Conservation (phyloP, 2,113 vertebrate genomes). For the Lanius collurio region DNA sequence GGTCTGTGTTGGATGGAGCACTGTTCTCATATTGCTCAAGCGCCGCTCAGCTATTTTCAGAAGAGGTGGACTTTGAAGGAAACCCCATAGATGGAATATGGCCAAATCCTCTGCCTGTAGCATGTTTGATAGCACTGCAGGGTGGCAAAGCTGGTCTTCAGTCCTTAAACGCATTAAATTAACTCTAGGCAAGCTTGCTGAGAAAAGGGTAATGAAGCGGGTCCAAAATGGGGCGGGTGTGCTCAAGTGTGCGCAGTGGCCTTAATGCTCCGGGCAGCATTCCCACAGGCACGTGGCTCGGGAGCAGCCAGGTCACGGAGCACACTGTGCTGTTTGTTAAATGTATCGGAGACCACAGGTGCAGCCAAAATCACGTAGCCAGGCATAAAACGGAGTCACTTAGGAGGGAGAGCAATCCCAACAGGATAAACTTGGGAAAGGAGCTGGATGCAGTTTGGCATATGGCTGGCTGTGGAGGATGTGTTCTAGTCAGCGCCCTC, state of each 20-base stretch:
- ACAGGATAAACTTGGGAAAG: neutral
- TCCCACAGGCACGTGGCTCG: neutral
- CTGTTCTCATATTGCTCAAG: neutral
- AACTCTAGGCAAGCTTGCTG: neutral
- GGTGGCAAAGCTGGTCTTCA: neutral
- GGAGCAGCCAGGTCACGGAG: neutral
- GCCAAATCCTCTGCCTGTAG: neutral
- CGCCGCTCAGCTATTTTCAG: neutral
- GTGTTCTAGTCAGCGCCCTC: neutral
- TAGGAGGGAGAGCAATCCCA: neutral
- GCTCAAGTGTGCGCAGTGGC: neutral
- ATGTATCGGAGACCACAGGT: neutral
- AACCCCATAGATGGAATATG: neutral
- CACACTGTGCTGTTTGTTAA: neutral
- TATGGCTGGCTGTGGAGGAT: neutral
- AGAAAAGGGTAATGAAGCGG: neutral
- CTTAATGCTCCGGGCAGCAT: neutral
- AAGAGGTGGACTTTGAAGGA: neutral
- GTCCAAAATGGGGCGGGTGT: neutral
- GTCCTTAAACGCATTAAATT: neutral
- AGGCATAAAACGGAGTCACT: neutral
- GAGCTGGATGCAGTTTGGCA: neutral
- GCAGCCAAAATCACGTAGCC: neutral
- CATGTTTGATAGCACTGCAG: neutral
- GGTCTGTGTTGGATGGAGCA: neutral